phyloP scores from a whole-genome alignment of 1,140 invertebrate genomes.

The Ceratina australensis region DNA sequence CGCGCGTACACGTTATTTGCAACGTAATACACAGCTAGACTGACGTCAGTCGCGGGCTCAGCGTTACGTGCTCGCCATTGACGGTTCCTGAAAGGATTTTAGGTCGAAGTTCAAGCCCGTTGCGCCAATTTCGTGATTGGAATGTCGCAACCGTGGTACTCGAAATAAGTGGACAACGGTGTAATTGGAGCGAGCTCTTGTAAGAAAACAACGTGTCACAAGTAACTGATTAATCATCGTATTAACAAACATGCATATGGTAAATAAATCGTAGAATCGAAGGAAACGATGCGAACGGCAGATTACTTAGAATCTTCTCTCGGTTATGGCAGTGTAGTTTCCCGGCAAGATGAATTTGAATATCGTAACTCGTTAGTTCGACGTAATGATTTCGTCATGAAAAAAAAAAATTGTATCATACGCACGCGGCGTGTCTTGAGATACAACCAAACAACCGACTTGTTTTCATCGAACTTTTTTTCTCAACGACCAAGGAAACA shows the following conservation, averaged over 20 bases:
- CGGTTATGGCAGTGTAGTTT: background rate
- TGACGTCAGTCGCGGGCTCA: too few relatives aligned
- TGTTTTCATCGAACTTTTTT: background rate
- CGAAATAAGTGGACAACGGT: background rate
- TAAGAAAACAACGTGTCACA: too few relatives aligned
- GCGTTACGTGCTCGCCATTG: too few relatives aligned
- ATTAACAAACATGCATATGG: background rate
- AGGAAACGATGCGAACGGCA: background rate
- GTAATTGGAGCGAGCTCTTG: background rate
- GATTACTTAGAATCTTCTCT: background rate
- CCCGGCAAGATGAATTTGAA: background rate
- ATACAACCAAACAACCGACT: background rate
- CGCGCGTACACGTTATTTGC: too few relatives aligned
- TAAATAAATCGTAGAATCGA: background rate
- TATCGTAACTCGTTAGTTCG: background rate
- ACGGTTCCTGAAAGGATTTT: background rate
- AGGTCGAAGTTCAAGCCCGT: slow-evolving; percentile 6
- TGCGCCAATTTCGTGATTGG: background rate
- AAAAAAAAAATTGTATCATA: background rate
- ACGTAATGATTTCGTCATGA: background rate
- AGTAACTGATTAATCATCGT: background rate
- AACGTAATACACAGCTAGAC: too few relatives aligned
- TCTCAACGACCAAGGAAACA: background rate
- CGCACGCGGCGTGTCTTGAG: background rate
- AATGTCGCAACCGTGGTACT: background rate